These are phyloP conservation scores for Meloidogyne hapla DNA, from an alignment of 1,140 invertebrate genomes.

Conservation along the genomic window DNA sequence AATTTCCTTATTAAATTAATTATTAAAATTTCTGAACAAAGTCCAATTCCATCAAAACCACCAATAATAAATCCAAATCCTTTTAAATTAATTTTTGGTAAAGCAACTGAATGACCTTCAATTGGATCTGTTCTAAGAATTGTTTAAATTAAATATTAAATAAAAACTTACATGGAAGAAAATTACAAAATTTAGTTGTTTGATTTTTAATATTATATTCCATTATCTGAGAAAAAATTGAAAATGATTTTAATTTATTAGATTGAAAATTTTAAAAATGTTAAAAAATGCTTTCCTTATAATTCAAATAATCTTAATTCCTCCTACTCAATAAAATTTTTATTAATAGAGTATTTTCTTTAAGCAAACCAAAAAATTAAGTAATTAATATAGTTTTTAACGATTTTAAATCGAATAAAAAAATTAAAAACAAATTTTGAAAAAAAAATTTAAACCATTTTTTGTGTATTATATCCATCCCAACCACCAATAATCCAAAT, in stretches of 20 bases:
- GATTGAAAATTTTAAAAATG: too few relatives aligned
- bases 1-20: not conserved
- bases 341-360: too few relatives aligned
- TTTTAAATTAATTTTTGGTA: not conserved
- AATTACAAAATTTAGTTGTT: not conserved
- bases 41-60: not conserved
- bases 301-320: too few relatives aligned
- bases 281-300: too few relatives aligned
- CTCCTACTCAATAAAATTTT: too few relatives aligned
- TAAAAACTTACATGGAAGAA: not conserved
- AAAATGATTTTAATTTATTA: too few relatives aligned
- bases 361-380: too few relatives aligned
- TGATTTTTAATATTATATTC: slow-evolving; percentile 1
- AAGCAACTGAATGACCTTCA: not conserved
- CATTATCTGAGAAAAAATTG: not conserved
- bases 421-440: not conserved
- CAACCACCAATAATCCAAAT: slow-evolving; percentile 7
- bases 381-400: too few relatives aligned
- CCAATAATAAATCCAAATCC: not conserved
- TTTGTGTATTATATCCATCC: not conserved
- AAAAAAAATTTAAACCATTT: not conserved
- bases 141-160: not conserved
- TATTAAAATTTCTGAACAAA: not conserved
- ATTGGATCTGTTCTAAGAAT: not conserved
- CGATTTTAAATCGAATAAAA: too few relatives aligned